Conservation (phyloP, 1,140 invertebrate species). For the Diabrotica virgifera region DNA sequence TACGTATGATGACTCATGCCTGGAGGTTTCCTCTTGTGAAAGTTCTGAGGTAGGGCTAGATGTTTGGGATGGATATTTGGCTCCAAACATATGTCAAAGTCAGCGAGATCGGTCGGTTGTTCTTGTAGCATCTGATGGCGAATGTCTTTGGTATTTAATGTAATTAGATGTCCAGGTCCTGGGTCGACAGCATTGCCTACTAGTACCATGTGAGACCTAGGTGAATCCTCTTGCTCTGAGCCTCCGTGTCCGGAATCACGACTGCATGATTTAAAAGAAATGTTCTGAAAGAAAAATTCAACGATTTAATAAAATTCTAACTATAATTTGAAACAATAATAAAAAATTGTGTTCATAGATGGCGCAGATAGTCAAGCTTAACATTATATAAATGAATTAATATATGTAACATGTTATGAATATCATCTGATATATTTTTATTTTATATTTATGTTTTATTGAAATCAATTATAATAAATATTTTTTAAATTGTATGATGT, state of each 20-base stretch:
- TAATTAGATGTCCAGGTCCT: conserved; percentile 41
- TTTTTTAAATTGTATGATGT: no score
- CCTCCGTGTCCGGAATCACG: conserved; percentile 62
- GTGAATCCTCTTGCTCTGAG: conserved; percentile 64
- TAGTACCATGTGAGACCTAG: conserved; percentile 56
- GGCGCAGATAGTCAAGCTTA: no score
- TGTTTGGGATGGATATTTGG: conserved; percentile 41
- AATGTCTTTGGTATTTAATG: conserved; percentile 39
- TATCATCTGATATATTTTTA: no score
- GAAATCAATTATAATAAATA: no score
- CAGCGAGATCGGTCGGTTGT: conserved; percentile 32
- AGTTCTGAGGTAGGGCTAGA: conserved; percentile 36
- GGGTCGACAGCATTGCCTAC: conserved; percentile 16
- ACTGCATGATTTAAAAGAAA: conserved; percentile 69
- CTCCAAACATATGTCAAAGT: conserved; percentile 36
- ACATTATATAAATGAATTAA: no score
- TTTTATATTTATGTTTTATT: no score
- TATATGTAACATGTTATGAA: no score
- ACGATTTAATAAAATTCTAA: not conserved
- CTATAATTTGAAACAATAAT: no score
- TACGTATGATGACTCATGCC: conserved; percentile 57
- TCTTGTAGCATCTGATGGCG: conserved; percentile 38
- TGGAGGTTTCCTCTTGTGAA: conserved; percentile 43
- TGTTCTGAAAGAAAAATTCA: conserved; percentile 57
- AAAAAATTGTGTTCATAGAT: no score